Conservation (phyloP, 2,888 invertebrate genomes). For the Cepaea hortensis region DNA sequence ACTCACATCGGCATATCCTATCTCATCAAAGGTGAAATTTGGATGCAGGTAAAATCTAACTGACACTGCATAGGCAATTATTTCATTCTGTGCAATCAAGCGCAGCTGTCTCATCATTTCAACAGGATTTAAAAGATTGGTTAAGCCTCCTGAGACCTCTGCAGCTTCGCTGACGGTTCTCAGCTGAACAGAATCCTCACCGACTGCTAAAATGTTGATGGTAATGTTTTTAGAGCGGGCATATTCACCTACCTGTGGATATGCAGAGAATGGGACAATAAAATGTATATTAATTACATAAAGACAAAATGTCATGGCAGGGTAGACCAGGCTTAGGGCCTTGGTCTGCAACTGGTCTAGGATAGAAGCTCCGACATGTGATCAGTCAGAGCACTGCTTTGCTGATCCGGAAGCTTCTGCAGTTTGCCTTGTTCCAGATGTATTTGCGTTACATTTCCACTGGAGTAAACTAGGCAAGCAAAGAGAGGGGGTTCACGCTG, state of each 20-base stretch:
- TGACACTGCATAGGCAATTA: constrained; percentile 68
- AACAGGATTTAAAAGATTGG: constrained; percentile 68
- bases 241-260: constrained; percentile 67
- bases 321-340: too few relatives aligned
- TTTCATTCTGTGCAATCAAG: constrained; percentile 68
- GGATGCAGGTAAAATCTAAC: constrained; percentile 66
- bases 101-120: constrained; percentile 71
- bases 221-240: constrained; percentile 65
- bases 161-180: constrained; percentile 63
- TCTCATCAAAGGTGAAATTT: constrained; percentile 66
- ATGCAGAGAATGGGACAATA: too few relatives aligned
- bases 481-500: too few relatives aligned
- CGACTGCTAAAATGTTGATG: constrained; percentile 67
- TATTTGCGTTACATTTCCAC: too few relatives aligned
- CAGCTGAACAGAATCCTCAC: constrained; percentile 63
- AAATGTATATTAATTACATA: too few relatives aligned
- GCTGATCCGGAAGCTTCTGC: too few relatives aligned
- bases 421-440: too few relatives aligned
- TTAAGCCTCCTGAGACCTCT: constrained; percentile 64
- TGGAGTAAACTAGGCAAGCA: too few relatives aligned
- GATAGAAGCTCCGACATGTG: too few relatives aligned
- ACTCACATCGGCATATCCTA: constrained; percentile 59
- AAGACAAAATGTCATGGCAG: too few relatives aligned
- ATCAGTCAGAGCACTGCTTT: too few relatives aligned
- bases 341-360: too few relatives aligned